Evolutionary conservation across 2,113 vertebrate genomes (phyloP).

Genomic region (Poeciliopsis occidentalis): DNA sequence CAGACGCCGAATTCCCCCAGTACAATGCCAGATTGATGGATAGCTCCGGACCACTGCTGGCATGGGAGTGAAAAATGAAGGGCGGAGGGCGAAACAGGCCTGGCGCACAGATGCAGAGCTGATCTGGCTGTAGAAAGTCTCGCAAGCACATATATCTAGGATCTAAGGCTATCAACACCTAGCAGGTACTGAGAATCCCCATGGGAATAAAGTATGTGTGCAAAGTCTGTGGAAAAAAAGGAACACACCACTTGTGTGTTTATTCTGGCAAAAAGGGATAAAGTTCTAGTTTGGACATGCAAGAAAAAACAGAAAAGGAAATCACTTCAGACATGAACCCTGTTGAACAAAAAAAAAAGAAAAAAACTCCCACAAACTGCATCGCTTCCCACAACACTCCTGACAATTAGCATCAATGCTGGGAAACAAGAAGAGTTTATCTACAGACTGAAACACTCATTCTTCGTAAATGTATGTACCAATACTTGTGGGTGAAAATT

Average conservation of each 20-base stretch:
- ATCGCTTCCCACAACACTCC: not conserved
- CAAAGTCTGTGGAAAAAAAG: not conserved
- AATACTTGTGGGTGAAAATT: not conserved
- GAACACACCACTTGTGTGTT: slow-evolving; percentile 1
- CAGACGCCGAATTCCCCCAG: slow-evolving; percentile 36
- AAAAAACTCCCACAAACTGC: slow-evolving; percentile 6
- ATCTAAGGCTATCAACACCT: slow-evolving; percentile 27
- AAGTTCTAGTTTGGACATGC: slow-evolving; percentile 4
- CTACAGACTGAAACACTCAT: not conserved
- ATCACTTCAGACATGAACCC: slow-evolving; percentile 16
- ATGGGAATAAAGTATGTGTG: not conserved
- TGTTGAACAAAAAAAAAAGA: slow-evolving; percentile 10
- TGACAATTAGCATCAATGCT: not conserved
- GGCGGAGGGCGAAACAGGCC: slow-evolving; percentile 32
- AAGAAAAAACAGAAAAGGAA: slow-evolving; percentile 37
- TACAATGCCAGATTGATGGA: slow-evolving; percentile 65
- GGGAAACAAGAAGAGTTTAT: not conserved
- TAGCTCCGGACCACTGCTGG: slow-evolving; percentile 41
- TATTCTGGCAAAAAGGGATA: slow-evolving; percentile 6
- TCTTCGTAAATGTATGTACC: not conserved
- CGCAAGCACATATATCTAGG: slow-evolving; percentile 7
- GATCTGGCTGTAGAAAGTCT: slow-evolving; percentile 25
- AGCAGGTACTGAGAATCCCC: slow-evolving; percentile 24
- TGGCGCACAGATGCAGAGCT: slow-evolving; percentile 70
- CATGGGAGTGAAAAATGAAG: slow-evolving; percentile 21